These are phyloP conservation scores for Rhea americana DNA, from an alignment of 2,113 vertebrate species.

Conservation along the genomic window DNA sequence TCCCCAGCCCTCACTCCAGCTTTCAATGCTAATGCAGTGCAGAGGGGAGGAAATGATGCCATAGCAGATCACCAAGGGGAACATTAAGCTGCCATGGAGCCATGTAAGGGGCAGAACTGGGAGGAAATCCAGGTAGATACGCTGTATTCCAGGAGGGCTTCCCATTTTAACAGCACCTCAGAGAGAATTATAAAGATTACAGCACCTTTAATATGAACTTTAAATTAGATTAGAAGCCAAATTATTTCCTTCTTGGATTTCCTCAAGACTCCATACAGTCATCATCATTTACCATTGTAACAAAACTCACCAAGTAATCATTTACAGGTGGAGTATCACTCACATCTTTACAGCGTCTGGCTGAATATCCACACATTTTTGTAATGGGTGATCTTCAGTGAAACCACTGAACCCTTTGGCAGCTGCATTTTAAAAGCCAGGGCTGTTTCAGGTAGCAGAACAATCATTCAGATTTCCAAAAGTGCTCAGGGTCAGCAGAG, in stretches of 20 bases:
- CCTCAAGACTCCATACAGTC: background rate
- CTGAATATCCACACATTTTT: background rate
- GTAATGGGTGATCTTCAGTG: background rate
- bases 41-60: background rate
- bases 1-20: background rate
- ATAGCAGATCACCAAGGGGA: background rate
- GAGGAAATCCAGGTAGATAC: background rate
- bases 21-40: background rate
- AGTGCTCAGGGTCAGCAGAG: background rate
- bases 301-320: background rate
- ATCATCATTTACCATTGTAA: background rate
- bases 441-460: background rate
- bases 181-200: background rate
- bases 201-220: background rate
- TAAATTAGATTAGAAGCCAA: background rate
- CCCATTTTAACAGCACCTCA: background rate
- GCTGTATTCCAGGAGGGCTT: background rate
- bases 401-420: background rate
- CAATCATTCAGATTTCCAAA: background rate
- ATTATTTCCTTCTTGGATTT: background rate
- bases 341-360: background rate
- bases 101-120: background rate
- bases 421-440: rapidly evolving
- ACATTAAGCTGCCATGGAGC: background rate
- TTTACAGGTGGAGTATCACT: background rate